Evolutionary conservation across 2,888 invertebrate genomes (phyloP).

Genomic region (Nephrocerus scutellatus): DNA sequence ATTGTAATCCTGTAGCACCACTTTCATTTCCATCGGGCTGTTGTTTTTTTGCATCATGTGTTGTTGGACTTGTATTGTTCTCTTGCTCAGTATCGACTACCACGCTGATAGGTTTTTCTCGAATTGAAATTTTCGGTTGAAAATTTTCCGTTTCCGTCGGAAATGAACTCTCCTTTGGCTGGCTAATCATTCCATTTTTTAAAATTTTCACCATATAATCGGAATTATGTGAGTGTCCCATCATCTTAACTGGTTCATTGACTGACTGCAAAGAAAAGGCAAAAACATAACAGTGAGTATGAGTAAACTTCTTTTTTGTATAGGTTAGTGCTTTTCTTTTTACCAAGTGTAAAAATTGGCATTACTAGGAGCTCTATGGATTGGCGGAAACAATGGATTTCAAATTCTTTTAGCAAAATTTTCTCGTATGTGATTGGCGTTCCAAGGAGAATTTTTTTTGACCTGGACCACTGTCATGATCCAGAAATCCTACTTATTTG

Average conservation of each 20-base stretch:
- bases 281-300: too few species aligned
- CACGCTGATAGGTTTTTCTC: slow-evolving; percentile 24
- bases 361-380: too few species aligned
- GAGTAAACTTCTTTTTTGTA: too few species aligned
- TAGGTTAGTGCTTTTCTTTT: too few species aligned
- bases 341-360: too few species aligned
- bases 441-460: too few species aligned
- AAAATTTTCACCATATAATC: slow-evolving; percentile 36
- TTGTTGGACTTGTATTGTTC: slow-evolving; percentile 1
- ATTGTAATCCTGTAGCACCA: slow-evolving; percentile 6
- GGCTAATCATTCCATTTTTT: slow-evolving; percentile 39
- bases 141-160: slow-evolving; percentile 24
- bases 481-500: too few species aligned
- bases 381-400: too few species aligned
- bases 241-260: slow-evolving; percentile 40
- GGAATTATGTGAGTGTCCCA: slow-evolving; percentile 23
- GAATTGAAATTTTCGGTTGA: slow-evolving; percentile 24
- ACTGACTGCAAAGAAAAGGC: slow-evolving; percentile 29
- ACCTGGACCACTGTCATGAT: too few species aligned
- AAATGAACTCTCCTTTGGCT: slow-evolving; percentile 19
- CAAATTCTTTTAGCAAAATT: too few species aligned
- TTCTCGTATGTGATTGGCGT: too few species aligned
- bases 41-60: slow-evolving; percentile 12
- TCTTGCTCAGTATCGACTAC: slow-evolving; percentile 14
- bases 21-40: slow-evolving; percentile 8